Conservation (phyloP, 1,140 invertebrate genomes). For the Pectinophora gossypiella region DNA sequence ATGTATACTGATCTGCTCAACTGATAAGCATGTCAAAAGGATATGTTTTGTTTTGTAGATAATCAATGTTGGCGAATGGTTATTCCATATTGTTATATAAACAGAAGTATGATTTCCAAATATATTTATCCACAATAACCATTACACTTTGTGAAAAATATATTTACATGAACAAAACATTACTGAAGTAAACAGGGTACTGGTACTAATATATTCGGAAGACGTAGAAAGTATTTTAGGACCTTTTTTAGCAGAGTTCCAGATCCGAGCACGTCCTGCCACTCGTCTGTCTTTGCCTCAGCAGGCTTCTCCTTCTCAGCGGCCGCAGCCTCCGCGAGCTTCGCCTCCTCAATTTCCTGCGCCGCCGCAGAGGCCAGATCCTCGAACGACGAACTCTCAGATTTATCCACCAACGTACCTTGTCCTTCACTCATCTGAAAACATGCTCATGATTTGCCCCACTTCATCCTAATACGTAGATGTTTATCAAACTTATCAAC, state of each 20-base stretch:
- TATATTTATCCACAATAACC: too few relatives aligned
- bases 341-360: conserved; percentile 62
- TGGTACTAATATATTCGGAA: too few relatives aligned
- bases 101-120: too few relatives aligned
- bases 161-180: too few relatives aligned
- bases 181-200: too few relatives aligned
- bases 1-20: too few relatives aligned
- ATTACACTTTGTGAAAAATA: too few relatives aligned
- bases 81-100: too few relatives aligned
- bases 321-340: conserved; percentile 53
- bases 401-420: conserved; percentile 60
- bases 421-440: conserved; percentile 69
- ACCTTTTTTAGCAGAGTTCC: conserved; percentile 67
- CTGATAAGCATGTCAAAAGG: too few relatives aligned
- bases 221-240: too few relatives aligned
- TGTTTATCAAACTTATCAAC: conserved; percentile 21
- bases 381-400: conserved; percentile 72
- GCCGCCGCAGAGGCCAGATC: conserved; percentile 65
- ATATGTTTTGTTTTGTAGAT: too few relatives aligned
- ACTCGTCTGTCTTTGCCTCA: conserved; percentile 51
- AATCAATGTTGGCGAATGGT: too few relatives aligned
- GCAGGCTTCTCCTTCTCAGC: conserved; percentile 37
- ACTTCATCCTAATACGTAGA: conserved; percentile 42
- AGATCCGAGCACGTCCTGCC: conserved; percentile 69
- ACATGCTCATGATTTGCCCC: conserved; percentile 39